Base-by-base conservation (phyloP, 2,888 invertebrate genomes). In the Drosophila anceps region DNA sequence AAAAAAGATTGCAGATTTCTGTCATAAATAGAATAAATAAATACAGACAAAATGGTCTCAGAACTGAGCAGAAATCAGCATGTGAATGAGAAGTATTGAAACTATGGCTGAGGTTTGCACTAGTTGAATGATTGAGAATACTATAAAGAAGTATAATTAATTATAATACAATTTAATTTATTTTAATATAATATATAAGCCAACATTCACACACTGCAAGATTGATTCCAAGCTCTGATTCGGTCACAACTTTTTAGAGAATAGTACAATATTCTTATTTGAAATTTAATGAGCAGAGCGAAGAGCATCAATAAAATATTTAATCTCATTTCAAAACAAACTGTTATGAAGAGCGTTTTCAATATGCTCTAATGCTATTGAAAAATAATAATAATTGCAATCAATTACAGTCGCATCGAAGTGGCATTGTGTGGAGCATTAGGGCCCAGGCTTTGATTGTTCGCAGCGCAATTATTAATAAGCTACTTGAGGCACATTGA, bases 391-490 rank as follows among this genome's bases (percentile, higher is more conserved):
- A 51, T 37, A 65, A 65, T 44, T 65, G 55, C 39, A 68, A 66
- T 72, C 72, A 65, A 76, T 72, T 72, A 41, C 46, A 66, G 53
- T 27, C 4, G 29, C 53, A 39, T 50, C 29, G 37, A 9, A 37
- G n/a, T 31, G 27, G 31, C 54, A 29, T 10, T 37, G 15, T n/a
- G 15, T 20, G 18, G 2, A 6, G 31, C 33, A 27, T 24, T 37
- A 37, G 18, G 73, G n/a, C 41, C 6, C 18, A 15, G 29, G 10
- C 29, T 24, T 18, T 24, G 41, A 50, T 44, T 46, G 44, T 48
- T 59, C 15, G 27, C 37, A 37, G 29, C 18, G 27, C 29, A 63
- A 29, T 31, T 46, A 29, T 15, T 63, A 59, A 48, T 48, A 44
- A 58, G 12, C 44, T 15, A 10, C 10, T 37, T 20, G 27, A 15